These are phyloP conservation scores for Drosophila navojoa DNA, from an alignment of 1,140 invertebrate species.

Conservation along the genomic window DNA sequence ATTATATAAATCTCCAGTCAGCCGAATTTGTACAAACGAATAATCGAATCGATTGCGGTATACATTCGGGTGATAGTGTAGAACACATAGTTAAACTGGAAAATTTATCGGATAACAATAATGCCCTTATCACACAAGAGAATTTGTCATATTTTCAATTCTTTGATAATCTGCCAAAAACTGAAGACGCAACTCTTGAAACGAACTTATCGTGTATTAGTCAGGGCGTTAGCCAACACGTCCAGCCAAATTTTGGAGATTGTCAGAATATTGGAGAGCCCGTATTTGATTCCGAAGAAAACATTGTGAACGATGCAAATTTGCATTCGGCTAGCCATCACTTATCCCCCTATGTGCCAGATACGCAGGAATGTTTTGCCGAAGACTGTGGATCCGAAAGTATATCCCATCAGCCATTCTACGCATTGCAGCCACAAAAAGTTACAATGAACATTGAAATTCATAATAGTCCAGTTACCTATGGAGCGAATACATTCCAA, in stretches of 20 bases:
- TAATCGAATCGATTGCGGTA: slow-evolving; percentile 51
- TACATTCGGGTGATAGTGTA: slow-evolving; percentile 40
- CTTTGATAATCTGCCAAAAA: slow-evolving; percentile 37
- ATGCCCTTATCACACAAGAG: slow-evolving; percentile 40
- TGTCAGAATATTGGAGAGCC: slow-evolving; percentile 43
- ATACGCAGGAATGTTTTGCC: slow-evolving; percentile 58
- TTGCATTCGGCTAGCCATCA: slow-evolving; percentile 82
- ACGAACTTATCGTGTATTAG: slow-evolving; percentile 27
- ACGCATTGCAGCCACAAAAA: slow-evolving; percentile 59
- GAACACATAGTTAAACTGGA: slow-evolving; percentile 46
- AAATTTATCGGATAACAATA: slow-evolving; percentile 43
- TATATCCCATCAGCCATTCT: slow-evolving; percentile 53
- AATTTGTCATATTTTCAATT: slow-evolving; percentile 43
- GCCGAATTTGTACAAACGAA: slow-evolving; percentile 63
- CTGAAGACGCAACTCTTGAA: slow-evolving; percentile 40
- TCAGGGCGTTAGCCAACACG: slow-evolving; percentile 33
- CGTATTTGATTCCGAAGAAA: slow-evolving; percentile 70
- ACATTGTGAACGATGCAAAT: slow-evolving; percentile 79
- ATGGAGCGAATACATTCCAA: slow-evolving; percentile 67
- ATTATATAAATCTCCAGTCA: slow-evolving; percentile 60
- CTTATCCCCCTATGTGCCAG: slow-evolving; percentile 57
- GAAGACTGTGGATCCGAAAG: slow-evolving; percentile 62
- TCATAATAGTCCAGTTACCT: slow-evolving; percentile 64
- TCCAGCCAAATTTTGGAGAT: slow-evolving; percentile 43
- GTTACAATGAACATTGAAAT: slow-evolving; percentile 81